Percentiles rank a stretch among this genome's conserved stretches.
Conservation (phyloP, 2,797 vertebrate species). For the Masticophis lateralis region DNA sequence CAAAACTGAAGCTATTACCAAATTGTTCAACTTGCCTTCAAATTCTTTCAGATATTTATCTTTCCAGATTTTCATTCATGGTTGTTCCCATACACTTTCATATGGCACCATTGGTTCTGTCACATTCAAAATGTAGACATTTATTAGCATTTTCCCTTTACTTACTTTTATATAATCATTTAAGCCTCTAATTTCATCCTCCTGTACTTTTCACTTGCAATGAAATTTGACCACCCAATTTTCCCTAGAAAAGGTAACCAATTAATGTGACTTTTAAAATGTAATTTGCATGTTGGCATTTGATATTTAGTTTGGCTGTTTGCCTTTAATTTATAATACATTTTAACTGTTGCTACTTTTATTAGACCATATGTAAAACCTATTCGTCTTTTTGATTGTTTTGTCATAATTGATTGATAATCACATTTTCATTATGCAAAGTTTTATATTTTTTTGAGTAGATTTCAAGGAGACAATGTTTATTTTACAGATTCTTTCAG, state of each 20-base stretch:
- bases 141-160: neutral
- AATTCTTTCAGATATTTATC: neutral
- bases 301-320: neutral
- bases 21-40: neutral
- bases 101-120: neutral
- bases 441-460: neutral
- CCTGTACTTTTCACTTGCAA: neutral
- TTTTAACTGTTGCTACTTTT: neutral
- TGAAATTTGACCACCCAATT: neutral
- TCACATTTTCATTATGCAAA: neutral
- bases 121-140: neutral
- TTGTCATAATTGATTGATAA: neutral
- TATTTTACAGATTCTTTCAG: neutral
- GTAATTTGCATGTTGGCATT: neutral
- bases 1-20: neutral
- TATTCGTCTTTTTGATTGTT: neutral
- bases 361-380: neutral
- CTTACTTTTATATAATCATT: neutral
- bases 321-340: neutral
- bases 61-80: neutral
- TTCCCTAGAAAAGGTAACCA: neutral
- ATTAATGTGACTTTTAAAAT: neutral
- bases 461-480: neutral
- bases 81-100: neutral
- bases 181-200: neutral